phyloP scores from a whole-genome alignment of 2,797 vertebrate genomes.

The Scolopax rusticola region DNA sequence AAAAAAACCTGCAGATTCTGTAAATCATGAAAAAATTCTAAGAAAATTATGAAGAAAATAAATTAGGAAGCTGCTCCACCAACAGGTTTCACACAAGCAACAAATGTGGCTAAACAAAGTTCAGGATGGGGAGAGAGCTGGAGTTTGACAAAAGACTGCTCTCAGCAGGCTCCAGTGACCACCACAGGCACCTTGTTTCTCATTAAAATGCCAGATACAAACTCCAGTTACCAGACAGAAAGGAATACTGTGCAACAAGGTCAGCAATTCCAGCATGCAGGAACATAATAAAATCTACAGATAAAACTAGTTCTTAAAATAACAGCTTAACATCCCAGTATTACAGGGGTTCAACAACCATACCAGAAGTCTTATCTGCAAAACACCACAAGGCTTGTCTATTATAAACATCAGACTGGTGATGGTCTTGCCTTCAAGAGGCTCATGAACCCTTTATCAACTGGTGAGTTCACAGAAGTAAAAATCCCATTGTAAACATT shows the following conservation, averaged over 20 bases:
- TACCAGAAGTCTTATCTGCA: background rate
- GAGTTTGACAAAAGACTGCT: background rate
- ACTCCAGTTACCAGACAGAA: background rate
- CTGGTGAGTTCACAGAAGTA: background rate
- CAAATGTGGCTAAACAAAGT: background rate
- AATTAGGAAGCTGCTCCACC: background rate
- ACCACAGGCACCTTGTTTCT: background rate
- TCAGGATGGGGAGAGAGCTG: background rate
- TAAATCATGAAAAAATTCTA: background rate
- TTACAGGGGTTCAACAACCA: background rate
- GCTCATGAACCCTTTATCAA: background rate
- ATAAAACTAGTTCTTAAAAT: background rate
- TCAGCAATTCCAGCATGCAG: background rate
- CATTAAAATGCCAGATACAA: background rate
- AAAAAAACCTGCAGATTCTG: background rate
- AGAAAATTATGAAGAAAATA: background rate
- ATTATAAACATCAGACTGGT: background rate
- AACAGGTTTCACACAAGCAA: background rate
- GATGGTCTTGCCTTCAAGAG: background rate
- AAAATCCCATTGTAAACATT: background rate
- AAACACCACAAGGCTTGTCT: background rate
- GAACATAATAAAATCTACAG: background rate
- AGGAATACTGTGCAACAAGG: background rate
- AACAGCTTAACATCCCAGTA: background rate
- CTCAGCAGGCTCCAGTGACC: background rate